Base-by-base conservation (phyloP, 2,888 invertebrate species). In the Achlya flavicornis region DNA sequence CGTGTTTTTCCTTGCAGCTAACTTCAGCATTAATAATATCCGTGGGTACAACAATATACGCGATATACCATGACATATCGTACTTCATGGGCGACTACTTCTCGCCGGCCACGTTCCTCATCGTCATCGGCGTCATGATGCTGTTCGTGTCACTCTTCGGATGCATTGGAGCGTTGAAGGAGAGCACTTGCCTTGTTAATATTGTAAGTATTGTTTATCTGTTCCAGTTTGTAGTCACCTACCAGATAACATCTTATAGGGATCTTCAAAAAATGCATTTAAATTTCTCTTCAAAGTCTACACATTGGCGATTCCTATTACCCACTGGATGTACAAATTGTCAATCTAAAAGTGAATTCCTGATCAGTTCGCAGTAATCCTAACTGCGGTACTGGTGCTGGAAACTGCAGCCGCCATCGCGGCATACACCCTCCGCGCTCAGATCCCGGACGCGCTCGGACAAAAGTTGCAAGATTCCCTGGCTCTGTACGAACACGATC, bases 91-190 rank as follows among this genome's bases (percentile, higher is more conserved):
- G 97, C 72, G 95, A 96, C 69, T 94, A 96, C 77, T 95, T 97
- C 78, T 96, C 97, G 0, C 97, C 98, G 16, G 97, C 98, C 3
- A 95, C 97, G 26, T 95, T 98, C 59, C 92, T 99, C 64, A 97
- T 99, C 72, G 96, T 96, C 61, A 96, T 97, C 61, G 98, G 98
- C 0, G 94, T 96, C 35, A 95, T 98, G 69, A 96, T 98, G 86
- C 96, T 98, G 77, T 92, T 97, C 68, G 96, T 98, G 57, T 98
- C 98, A 0, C 96, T 97, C 75, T 95, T 98, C 79, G 99, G 98
- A 62, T 98, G 98, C 90, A 97, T 97, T 79, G 98, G 98, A 38
- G 98, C 98, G 5, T 94, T 98, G 78, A 95, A 95, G 77, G 98
- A 98, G 87, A 97, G 97, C 87, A 97, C 97, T 75, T 96, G 96